A percentile compares a stretch with the other conserved stretches of the same genome.
phyloP scores from a whole-genome alignment of 1,140 invertebrate genomes.

The Globodera rostochiensis region DNA sequence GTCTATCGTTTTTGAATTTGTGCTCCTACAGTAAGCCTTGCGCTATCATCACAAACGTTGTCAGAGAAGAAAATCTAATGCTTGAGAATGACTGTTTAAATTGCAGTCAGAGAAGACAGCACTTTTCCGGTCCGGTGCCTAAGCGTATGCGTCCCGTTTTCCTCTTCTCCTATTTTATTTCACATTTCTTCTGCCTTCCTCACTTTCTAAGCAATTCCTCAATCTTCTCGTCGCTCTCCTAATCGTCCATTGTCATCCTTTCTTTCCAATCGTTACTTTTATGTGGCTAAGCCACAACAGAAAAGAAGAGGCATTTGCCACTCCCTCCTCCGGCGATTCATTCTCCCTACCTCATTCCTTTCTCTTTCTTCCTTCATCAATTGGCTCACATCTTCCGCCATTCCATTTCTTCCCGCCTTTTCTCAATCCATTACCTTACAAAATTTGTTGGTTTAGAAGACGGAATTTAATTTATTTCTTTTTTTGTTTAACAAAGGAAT shows the following conservation, averaged over 20 bases:
- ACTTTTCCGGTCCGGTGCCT: background rate
- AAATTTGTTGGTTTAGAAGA: too few relatives aligned
- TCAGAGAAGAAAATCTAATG: background rate
- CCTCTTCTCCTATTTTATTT: background rate
- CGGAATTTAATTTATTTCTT: too few relatives aligned
- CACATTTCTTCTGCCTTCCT: background rate
- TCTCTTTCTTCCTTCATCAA: background rate
- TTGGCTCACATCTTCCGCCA: background rate
- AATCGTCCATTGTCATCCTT: background rate
- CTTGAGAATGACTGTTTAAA: background rate
- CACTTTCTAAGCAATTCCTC: background rate
- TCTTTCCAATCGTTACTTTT: conserved; percentile 1
- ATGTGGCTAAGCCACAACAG: background rate
- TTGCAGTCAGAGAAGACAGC: background rate
- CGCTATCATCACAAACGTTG: too few relatives aligned
- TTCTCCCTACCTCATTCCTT: background rate
- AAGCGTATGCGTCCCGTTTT: background rate
- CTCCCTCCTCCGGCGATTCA: background rate
- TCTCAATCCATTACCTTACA: background rate
- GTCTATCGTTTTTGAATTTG: background rate
- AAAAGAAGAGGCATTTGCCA: background rate
- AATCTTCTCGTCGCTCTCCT: background rate
- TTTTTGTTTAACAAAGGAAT: too few relatives aligned
- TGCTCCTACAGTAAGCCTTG: background rate
- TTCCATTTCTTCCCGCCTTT: background rate